Evolutionary conservation across 2,113 vertebrate species (phyloP).

Genomic region (Hydrochoerus hydrochaeris): DNA sequence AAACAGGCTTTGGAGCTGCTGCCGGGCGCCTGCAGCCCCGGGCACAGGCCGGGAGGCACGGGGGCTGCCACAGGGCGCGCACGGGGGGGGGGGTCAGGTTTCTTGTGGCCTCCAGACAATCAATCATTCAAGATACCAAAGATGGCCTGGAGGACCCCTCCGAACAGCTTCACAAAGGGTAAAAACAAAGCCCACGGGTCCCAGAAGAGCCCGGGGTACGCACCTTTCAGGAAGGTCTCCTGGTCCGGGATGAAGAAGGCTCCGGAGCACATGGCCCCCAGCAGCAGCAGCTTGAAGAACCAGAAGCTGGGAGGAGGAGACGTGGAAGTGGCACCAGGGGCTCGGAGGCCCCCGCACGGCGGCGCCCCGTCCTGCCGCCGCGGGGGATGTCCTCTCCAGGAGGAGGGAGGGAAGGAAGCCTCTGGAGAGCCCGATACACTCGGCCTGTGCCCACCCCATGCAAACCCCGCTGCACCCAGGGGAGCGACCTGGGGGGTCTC

Average conservation of each 20-base stretch:
- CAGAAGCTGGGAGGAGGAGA: slow-evolving; percentile 91
- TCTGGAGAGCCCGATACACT: background rate
- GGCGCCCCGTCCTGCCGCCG: background rate
- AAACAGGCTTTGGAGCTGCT: background rate
- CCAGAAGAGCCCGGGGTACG: slow-evolving; percentile 68
- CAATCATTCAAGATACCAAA: slow-evolving; percentile 10
- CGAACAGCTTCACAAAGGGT: background rate
- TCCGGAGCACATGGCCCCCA: slow-evolving; percentile 94
- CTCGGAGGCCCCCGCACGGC: slow-evolving; percentile 57
- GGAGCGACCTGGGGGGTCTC: background rate
- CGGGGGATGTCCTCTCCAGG: slow-evolving; percentile 33
- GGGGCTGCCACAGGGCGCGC: background rate
- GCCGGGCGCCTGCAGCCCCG: background rate
- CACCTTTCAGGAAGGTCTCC: slow-evolving; percentile 96
- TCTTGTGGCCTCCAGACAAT: background rate
- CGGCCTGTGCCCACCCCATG: background rate
- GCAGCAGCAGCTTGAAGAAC: slow-evolving; percentile 93
- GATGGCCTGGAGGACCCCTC: background rate
- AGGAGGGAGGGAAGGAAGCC: slow-evolving; percentile 46
- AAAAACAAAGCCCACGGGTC: slow-evolving; percentile 64
- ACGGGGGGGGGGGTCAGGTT: too few species aligned
- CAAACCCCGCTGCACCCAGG: background rate
- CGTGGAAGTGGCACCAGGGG: slow-evolving; percentile 58
- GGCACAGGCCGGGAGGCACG: background rate
- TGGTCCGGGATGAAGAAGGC: slow-evolving; percentile 96